A percentile compares a stretch with the other conserved stretches of the same genome.
These are phyloP conservation scores for Colaptes auratus DNA, from an alignment of 2,113 vertebrate genomes.

Conservation along the genomic window DNA sequence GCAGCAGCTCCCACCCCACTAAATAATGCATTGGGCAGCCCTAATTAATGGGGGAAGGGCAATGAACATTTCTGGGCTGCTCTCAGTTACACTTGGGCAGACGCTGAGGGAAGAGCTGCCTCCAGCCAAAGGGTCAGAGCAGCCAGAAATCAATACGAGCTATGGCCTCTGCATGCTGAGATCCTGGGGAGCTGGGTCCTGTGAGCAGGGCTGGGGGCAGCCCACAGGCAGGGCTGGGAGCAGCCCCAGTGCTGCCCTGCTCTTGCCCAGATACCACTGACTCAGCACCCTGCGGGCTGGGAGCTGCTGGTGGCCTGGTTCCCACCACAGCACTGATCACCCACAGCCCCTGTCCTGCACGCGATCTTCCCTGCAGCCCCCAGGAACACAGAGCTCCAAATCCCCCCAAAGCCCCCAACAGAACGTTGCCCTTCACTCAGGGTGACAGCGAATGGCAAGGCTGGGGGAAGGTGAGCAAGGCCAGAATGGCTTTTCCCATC, in stretches of 20 bases:
- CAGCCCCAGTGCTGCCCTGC: neutral
- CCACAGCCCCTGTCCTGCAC: neutral
- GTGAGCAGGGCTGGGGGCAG: neutral
- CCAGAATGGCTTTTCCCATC: too few relatives aligned
- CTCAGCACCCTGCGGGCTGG: neutral
- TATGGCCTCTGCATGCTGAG: slow-evolving; percentile 36
- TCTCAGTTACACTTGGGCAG: slow-evolving; percentile 56
- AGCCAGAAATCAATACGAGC: slow-evolving; percentile 68
- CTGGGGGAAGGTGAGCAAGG: neutral
- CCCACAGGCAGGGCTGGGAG: neutral
- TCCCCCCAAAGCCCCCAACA: neutral
- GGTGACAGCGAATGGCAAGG: neutral
- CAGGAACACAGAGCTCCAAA: neutral
- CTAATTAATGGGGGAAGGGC: slow-evolving; percentile 39
- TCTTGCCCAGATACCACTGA: neutral
- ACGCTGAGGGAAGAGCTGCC: slow-evolving; percentile 67
- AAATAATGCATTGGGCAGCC: slow-evolving; percentile 59
- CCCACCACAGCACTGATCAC: neutral
- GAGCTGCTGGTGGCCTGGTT: neutral
- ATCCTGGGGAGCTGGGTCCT: neutral
- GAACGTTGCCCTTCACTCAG: neutral
- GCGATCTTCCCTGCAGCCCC: neutral
- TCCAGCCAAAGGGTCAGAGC: slow-evolving; percentile 72
- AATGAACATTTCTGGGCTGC: slow-evolving; percentile 61
- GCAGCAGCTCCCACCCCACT: slow-evolving; percentile 2